Percentiles rank a stretch among this genome's conserved stretches.
Evolutionary conservation across 2,888 invertebrate species (phyloP).

Genomic region (Drosophila cracens): DNA sequence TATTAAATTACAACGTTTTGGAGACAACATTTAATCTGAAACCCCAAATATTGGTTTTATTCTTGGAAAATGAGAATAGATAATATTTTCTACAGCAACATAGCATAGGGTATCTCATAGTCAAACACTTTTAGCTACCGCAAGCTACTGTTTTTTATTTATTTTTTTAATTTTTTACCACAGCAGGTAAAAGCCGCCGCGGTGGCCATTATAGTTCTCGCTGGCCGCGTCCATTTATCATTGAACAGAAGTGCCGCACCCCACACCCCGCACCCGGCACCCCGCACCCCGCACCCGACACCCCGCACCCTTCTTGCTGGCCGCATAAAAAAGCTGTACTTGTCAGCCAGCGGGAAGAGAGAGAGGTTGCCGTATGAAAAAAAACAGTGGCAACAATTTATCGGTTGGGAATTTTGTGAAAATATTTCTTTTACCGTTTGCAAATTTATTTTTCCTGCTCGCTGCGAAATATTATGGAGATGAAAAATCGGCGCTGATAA

Average conservation of each 20-base stretch:
- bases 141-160: slow-evolving; percentile 21
- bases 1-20: not conserved
- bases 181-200: slow-evolving; percentile 72
- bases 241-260: slow-evolving; percentile 30
- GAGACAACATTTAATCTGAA: not conserved
- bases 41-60: not conserved
- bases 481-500: slow-evolving; percentile 65
- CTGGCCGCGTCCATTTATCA: slow-evolving; percentile 75
- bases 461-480: slow-evolving; percentile 65
- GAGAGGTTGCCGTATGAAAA: slow-evolving; percentile 1
- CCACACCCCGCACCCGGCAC: not conserved
- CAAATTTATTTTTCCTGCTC: slow-evolving; percentile 73
- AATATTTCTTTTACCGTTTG: slow-evolving; percentile 70
- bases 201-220: slow-evolving; percentile 70
- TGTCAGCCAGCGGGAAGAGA: slow-evolving; percentile 53
- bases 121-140: not conserved
- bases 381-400: slow-evolving; percentile 61
- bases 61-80: too few species aligned
- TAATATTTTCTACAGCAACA: not conserved
- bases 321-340: slow-evolving; percentile 52
- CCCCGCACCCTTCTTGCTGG: not conserved
- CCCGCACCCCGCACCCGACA: not conserved
- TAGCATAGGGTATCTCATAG: slow-evolving; percentile 8
- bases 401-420: slow-evolving; percentile 67
- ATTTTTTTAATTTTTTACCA: slow-evolving; percentile 38